phyloP scores from a whole-genome alignment of 2,797 vertebrate genomes.

The Helostoma temminkii region DNA sequence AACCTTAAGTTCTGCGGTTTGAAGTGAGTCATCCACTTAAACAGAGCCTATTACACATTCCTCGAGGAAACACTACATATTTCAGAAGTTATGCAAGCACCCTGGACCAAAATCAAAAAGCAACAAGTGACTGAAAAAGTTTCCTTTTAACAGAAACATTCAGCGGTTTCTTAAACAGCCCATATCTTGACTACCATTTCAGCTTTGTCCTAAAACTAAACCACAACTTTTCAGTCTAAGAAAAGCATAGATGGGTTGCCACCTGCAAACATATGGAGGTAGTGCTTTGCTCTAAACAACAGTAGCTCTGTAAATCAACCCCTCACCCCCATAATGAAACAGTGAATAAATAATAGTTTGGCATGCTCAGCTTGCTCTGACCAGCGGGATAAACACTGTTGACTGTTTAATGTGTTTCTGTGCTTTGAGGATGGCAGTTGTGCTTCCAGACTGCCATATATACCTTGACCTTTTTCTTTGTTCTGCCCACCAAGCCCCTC shows the following conservation, averaged over 20 bases:
- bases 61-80: constrained; percentile 52
- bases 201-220: constrained; percentile 12
- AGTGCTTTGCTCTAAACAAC: constrained; percentile 12
- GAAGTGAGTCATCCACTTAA: constrained; percentile 20
- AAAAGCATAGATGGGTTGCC: constrained; percentile 14
- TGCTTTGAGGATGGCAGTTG: background rate
- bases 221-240: background rate
- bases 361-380: constrained; percentile 16
- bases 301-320: constrained; percentile 27
- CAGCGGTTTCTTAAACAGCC: constrained; percentile 7
- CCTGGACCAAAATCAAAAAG: constrained; percentile 16
- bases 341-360: constrained; percentile 45
- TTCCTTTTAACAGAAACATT: constrained; percentile 31
- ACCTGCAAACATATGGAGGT: constrained; percentile 22
- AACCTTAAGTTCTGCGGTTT: constrained; percentile 24
- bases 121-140: constrained; percentile 21
- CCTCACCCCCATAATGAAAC: constrained; percentile 3
- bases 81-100: constrained; percentile 52
- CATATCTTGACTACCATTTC: constrained; percentile 19
- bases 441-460: constrained; percentile 16
- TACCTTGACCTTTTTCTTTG: constrained; percentile 61
- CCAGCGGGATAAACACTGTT: constrained; percentile 51
- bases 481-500: constrained; percentile 48
- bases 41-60: constrained; percentile 58
- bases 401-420: constrained; percentile 34